phyloP scores from a whole-genome alignment of 2,888 invertebrate genomes.

The Schrankia costaestrigalis region DNA sequence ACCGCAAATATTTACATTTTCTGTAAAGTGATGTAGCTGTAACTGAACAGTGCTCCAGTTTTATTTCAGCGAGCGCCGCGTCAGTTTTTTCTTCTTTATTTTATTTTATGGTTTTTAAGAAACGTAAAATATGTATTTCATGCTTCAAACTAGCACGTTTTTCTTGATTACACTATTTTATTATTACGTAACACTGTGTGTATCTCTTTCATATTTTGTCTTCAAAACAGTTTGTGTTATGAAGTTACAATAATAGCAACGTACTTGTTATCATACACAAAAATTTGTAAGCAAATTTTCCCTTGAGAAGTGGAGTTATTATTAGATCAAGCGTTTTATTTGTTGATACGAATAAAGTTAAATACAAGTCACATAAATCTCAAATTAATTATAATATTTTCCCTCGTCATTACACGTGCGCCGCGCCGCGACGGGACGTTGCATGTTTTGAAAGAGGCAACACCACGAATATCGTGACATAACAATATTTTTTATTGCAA shows the following conservation, averaged over 20 bases:
- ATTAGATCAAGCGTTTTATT: too few relatives aligned
- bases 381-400: slow-evolving; percentile 36
- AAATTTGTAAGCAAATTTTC: too few relatives aligned
- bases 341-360: too few relatives aligned
- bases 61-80: slow-evolving; percentile 31
- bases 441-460: slow-evolving; percentile 49
- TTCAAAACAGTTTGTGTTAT: too few relatives aligned
- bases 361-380: too few relatives aligned
- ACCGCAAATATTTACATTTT: slow-evolving; percentile 66
- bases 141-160: slow-evolving; percentile 5
- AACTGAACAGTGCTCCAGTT: slow-evolving; percentile 38
- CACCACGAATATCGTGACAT: slow-evolving; percentile 60
- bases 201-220: neutral
- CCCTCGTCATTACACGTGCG: slow-evolving; percentile 33
- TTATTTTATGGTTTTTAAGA: slow-evolving; percentile 18
- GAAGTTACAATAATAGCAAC: too few relatives aligned
- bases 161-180: slow-evolving; percentile 1
- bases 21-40: slow-evolving; percentile 48
- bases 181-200: neutral
- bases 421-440: slow-evolving; percentile 25
- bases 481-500: slow-evolving; percentile 67
- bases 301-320: too few relatives aligned
- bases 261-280: too few relatives aligned
- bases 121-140: slow-evolving; percentile 14
- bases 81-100: slow-evolving; percentile 17